Evolutionary conservation across 2,797 vertebrate genomes (phyloP), one percentile per base, ranked within the genome.

Genomic region (Sardinella longiceps): DNA sequence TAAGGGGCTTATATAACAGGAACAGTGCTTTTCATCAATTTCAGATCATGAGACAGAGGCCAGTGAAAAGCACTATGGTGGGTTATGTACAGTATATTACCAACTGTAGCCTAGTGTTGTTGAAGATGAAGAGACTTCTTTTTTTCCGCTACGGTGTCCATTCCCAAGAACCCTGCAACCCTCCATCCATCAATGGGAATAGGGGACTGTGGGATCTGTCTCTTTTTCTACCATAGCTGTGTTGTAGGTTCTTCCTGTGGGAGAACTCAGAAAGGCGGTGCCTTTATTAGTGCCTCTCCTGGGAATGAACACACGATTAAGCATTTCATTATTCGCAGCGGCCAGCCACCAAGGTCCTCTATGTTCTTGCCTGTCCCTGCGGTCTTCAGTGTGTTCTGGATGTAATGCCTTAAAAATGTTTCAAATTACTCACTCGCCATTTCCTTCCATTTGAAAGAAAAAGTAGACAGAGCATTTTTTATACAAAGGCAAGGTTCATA

Each of bases 291-390:
- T 7, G 18, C 4, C 70, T 43, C 70, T n/a, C 70, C 37, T 5
- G 37, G 70, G 70, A 77, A 43, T 20, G 6, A 43, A 43, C 37
- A 77, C 37, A 20, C 70, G 37, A 77, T 77, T 77, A 77, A 39
- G 37, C 70, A 77, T 77, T 77, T 77, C 70, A 77, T 77, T 77
- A 77, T 39, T 77, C 70, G 18, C 37, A 28, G 18, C 7, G 37
- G 23, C 70, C 70, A 43, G 33, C 33, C 9, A 39, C 56, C 56
- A 25, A 60, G n/a, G n/a, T 60, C 4, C 56, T 60, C n/a, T 60
- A 9, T 9, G 9, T 56, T n/a, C 18, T 23, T 4, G 23, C 53
- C 4, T 5, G 20, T 58, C 56, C 9, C 56, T 58, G 7, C 9
- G 53, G 23, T 58, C 53, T 12, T 58, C 5, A 53, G 2, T n/a